Percentiles rank a stretch among this genome's conserved stretches.
phyloP scores from a whole-genome alignment of 2,113 vertebrate genomes.

The Hippocampus mohnikei region DNA sequence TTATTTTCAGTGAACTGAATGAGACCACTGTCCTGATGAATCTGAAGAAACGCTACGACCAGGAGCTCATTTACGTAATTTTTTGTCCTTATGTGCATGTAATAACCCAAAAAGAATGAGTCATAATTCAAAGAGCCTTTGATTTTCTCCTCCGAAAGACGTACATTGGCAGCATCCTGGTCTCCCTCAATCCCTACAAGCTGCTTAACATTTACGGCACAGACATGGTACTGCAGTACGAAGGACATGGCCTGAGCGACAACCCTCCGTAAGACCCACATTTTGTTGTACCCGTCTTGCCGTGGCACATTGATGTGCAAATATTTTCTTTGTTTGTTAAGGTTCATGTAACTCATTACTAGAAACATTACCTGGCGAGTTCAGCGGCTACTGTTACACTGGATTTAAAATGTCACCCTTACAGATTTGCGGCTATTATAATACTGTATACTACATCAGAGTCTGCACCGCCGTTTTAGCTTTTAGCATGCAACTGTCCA shows the following conservation, averaged over 20 bases:
- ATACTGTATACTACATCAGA: too few species aligned
- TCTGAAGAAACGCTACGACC: constrained; percentile 85
- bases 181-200: constrained; percentile 89
- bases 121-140: neutral
- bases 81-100: neutral
- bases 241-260: constrained; percentile 81
- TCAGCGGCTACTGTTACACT: too few species aligned
- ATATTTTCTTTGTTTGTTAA: neutral
- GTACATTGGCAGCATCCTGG: constrained; percentile 93
- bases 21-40: constrained; percentile 86
- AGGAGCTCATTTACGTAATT: constrained; percentile 87
- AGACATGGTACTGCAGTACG: constrained; percentile 86
- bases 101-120: neutral
- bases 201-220: constrained; percentile 90
- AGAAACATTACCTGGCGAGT: neutral
- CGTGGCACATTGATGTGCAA: neutral
- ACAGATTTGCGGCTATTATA: too few species aligned
- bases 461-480: too few species aligned
- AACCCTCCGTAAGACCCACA: constrained; percentile 88
- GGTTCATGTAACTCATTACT: neutral
- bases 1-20: constrained; percentile 83
- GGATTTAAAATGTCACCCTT: too few species aligned
- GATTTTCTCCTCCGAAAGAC: constrained; percentile 67
- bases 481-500: too few species aligned
- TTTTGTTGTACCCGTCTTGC: neutral